These are phyloP conservation scores for Catostomus latipinnis DNA, from an alignment of 2,797 vertebrate genomes.

Conservation along the genomic window DNA sequence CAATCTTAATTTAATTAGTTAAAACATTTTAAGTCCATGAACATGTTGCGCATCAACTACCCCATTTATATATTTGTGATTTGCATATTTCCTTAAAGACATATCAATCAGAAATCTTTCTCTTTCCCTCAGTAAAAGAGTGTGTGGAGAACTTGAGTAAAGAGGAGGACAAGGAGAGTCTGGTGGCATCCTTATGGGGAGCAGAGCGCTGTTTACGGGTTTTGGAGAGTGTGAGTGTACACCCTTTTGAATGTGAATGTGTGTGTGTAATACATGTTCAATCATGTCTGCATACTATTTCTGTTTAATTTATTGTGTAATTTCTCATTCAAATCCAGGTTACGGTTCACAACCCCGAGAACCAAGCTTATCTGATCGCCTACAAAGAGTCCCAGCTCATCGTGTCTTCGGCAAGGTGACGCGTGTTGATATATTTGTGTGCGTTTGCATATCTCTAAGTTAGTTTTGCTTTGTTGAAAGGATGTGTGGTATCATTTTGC, in stretches of 20 bases:
- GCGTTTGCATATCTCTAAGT: too few species aligned
- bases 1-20: too few species aligned
- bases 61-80: neutral
- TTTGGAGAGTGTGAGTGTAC: slow-evolving; percentile 94
- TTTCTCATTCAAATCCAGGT: slow-evolving; percentile 77
- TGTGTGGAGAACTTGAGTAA: slow-evolving; percentile 93
- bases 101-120: neutral
- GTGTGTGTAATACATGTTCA: neutral
- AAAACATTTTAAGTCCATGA: too few species aligned
- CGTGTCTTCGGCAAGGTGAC: slow-evolving; percentile 93
- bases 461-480: too few species aligned
- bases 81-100: neutral
- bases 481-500: neutral
- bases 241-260: too few species aligned
- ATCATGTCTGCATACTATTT: neutral
- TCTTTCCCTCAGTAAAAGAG: slow-evolving; percentile 88
- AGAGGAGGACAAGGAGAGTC: slow-evolving; percentile 92
- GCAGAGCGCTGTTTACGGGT: slow-evolving; percentile 98
- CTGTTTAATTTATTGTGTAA: neutral
- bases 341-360: slow-evolving; percentile 97
- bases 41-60: too few species aligned
- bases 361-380: slow-evolving; percentile 97
- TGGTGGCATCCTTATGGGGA: slow-evolving; percentile 95
- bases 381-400: slow-evolving; percentile 98
- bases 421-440: neutral